phyloP scores from a whole-genome alignment of 1,140 invertebrate species.

The Ceratitis capitata region DNA sequence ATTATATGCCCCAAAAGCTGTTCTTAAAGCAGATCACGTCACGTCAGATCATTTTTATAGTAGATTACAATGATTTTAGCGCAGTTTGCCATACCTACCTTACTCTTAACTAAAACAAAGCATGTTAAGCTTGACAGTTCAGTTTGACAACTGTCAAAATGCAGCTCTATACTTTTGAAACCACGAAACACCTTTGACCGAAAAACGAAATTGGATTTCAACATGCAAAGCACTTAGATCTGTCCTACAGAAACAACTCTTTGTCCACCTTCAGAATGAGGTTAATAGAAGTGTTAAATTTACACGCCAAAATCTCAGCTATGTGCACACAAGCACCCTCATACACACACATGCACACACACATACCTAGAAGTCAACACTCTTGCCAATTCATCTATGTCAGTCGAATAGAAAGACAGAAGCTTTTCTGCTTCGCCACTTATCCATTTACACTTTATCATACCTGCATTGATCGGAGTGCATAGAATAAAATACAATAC shows the following conservation, averaged over 20 bases:
- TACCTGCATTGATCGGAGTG: background rate
- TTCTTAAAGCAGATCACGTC: too few species aligned
- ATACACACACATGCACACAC: background rate
- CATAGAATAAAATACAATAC: background rate
- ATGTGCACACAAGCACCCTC: background rate
- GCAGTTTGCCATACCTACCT: background rate
- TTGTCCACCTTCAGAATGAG: background rate
- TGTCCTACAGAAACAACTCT: background rate
- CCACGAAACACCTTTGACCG: too few species aligned
- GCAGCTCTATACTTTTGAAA: too few species aligned
- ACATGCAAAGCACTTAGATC: background rate
- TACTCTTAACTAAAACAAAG: background rate
- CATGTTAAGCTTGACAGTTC: background rate
- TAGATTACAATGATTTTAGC: too few species aligned
- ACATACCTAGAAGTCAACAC: too few species aligned
- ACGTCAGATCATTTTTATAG: background rate
- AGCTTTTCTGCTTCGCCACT: background rate
- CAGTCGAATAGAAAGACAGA: background rate
- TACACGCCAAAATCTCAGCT: background rate
- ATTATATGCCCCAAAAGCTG: too few species aligned
- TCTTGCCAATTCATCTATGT: slow-evolving; percentile 31
- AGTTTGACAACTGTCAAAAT: too few species aligned
- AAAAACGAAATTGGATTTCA: background rate
- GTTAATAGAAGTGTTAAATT: slow-evolving; percentile 17
- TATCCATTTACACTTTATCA: background rate